These are phyloP conservation scores for Phrynocephalus versicolor DNA, from an alignment of 2,113 vertebrate genomes.

Conservation along the genomic window DNA sequence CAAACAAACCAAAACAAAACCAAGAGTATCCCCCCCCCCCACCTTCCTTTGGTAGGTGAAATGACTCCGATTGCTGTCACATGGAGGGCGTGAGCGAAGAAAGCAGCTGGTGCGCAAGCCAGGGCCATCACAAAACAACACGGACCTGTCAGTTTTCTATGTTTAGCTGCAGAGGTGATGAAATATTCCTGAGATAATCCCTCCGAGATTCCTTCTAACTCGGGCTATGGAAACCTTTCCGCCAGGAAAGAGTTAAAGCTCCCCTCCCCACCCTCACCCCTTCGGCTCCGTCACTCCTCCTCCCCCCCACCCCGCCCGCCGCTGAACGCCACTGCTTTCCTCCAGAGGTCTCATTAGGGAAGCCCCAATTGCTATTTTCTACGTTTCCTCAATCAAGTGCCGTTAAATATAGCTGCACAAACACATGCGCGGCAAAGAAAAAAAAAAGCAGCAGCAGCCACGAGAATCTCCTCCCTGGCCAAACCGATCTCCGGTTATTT, in stretches of 20 bases:
- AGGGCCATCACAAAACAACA: not conserved
- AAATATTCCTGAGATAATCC: not conserved
- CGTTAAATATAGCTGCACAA: constrained; percentile 81
- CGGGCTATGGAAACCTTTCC: not conserved
- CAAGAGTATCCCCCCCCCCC: not conserved
- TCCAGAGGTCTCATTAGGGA: constrained; percentile 84
- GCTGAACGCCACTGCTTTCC: constrained; percentile 72
- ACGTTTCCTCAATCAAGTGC: constrained; percentile 82
- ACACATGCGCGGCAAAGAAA: constrained; percentile 75
- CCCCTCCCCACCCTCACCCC: constrained; percentile 6
- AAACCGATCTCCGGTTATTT: constrained; percentile 72
- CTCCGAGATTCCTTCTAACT: not conserved
- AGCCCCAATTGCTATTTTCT: constrained; percentile 79
- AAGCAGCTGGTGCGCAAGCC: not conserved
- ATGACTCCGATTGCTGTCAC: not conserved
- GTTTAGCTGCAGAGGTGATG: not conserved
- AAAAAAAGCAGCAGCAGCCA: too few species aligned
- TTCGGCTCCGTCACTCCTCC: not conserved
- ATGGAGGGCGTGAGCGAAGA: not conserved
- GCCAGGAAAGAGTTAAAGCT: constrained; percentile 74
- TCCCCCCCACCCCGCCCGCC: constrained; percentile 48
- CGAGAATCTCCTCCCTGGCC: constrained; percentile 73
- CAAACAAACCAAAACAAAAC: not conserved
- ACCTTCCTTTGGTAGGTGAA: not conserved
- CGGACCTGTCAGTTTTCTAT: not conserved